These are phyloP conservation scores for Strigamia transsilvanica DNA, from an alignment of 2,888 invertebrate genomes.

Conservation along the genomic window DNA sequence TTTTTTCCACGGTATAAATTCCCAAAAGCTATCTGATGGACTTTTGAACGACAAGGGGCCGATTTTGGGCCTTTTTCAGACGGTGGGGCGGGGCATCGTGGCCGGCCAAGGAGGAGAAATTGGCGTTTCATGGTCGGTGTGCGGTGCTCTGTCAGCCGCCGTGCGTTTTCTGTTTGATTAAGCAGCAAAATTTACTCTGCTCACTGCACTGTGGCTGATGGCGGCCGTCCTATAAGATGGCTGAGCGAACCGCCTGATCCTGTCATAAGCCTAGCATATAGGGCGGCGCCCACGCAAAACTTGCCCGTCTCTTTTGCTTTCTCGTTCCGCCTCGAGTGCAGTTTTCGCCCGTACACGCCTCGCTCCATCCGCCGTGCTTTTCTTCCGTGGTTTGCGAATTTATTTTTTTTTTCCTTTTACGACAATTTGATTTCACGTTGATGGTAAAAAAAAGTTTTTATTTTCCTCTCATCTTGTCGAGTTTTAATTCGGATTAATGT, in stretches of 20 bases:
- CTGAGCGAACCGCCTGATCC: conserved; percentile 50
- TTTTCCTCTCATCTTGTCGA: not conserved
- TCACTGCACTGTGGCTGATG: conserved; percentile 55
- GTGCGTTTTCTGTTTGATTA: conserved; percentile 56
- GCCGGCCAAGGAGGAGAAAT: conserved; percentile 51
- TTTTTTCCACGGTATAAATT: not conserved
- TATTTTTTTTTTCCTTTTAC: not conserved
- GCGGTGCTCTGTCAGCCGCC: conserved; percentile 54
- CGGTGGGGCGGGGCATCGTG: conserved; percentile 49
- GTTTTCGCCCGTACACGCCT: conserved; percentile 22
- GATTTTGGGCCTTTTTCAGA: conserved; percentile 21
- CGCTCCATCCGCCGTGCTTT: conserved; percentile 25
- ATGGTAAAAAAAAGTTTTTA: not conserved
- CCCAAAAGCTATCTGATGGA: not conserved
- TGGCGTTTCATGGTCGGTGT: conserved; percentile 50
- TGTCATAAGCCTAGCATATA: conserved; percentile 52
- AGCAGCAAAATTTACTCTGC: conserved; percentile 56
- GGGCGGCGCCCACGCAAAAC: conserved; percentile 40
- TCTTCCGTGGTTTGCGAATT: conserved; percentile 9
- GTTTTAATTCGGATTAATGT: not conserved
- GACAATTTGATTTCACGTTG: not conserved
- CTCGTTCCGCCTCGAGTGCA: conserved; percentile 25
- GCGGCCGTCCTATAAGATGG: conserved; percentile 52
- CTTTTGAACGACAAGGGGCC: not conserved
- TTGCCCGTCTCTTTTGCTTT: conserved; percentile 4